Percentiles rank a stretch among this genome's conserved stretches.
Evolutionary conservation across 2,888 invertebrate genomes (phyloP).

Genomic region (Phytoseiulus persimilis): DNA sequence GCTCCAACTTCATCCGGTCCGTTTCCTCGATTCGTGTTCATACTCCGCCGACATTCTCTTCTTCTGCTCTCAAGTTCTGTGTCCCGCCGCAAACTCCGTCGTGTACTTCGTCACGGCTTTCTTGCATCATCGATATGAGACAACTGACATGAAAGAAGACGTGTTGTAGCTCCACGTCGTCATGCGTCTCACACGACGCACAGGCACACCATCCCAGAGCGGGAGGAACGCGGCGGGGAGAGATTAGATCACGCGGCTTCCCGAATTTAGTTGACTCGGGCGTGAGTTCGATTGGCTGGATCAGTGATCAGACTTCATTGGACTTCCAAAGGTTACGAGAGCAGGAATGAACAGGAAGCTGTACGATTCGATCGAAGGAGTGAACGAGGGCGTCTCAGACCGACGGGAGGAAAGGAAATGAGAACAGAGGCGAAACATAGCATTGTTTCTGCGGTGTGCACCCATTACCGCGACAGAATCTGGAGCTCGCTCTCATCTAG

Average conservation of each 20-base stretch:
- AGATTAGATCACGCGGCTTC: not conserved
- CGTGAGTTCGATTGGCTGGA: not conserved
- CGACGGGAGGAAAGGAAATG: no score
- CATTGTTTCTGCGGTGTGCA: no score
- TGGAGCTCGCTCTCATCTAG: no score
- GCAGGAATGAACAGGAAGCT: not conserved
- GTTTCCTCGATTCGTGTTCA: not conserved
- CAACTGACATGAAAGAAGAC: not conserved
- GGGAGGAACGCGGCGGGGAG: not conserved
- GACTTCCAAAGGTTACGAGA: not conserved
- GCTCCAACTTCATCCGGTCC: not conserved
- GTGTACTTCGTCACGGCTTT: not conserved
- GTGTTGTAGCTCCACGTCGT: not conserved
- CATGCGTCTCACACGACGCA: not conserved
- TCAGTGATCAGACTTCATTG: not conserved
- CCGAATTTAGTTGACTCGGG: not conserved
- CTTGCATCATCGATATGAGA: not conserved
- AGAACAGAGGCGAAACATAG: no score
- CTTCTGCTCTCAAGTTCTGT: not conserved
- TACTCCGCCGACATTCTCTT: not conserved
- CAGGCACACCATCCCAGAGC: not conserved
- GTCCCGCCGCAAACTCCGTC: not conserved
- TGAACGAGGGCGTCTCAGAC: no score
- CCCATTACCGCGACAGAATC: no score
- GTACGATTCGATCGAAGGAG: no score